These are phyloP conservation scores for Petrocephalus schoutedeni DNA, from an alignment of 2,797 vertebrate species.

Conservation along the genomic window DNA sequence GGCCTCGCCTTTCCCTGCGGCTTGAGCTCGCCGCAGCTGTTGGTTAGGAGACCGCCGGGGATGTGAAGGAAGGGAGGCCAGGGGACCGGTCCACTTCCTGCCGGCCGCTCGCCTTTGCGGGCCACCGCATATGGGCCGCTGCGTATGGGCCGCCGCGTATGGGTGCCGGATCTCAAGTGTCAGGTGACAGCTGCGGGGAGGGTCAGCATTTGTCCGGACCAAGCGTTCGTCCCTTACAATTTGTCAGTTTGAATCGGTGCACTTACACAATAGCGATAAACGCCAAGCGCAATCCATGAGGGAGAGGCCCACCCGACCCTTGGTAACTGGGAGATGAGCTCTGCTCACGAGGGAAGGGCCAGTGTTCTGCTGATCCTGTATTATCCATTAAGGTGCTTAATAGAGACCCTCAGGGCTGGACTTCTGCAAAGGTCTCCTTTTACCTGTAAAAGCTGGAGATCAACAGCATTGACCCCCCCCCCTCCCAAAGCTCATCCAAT, in stretches of 20 bases:
- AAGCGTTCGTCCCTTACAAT: background rate
- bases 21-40: background rate
- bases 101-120: background rate
- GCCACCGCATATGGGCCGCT: background rate
- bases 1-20: background rate
- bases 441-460: conserved; percentile 34
- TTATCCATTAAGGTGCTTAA: background rate
- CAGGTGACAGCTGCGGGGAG: background rate
- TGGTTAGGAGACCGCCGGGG: background rate
- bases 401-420: background rate
- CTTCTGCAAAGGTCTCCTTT: conserved; percentile 26
- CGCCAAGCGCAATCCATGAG: background rate
- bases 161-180: background rate
- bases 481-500: background rate
- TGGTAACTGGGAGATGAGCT: background rate
- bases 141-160: too few species aligned
- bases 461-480: conserved; percentile 34
- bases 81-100: background rate
- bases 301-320: background rate
- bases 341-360: background rate
- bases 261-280: background rate
- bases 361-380: background rate
- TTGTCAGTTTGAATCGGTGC: background rate
- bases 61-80: background rate
- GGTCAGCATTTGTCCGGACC: background rate